Evolutionary conservation across 2,113 vertebrate species (phyloP).

Genomic region (Leptocoma aspasia): DNA sequence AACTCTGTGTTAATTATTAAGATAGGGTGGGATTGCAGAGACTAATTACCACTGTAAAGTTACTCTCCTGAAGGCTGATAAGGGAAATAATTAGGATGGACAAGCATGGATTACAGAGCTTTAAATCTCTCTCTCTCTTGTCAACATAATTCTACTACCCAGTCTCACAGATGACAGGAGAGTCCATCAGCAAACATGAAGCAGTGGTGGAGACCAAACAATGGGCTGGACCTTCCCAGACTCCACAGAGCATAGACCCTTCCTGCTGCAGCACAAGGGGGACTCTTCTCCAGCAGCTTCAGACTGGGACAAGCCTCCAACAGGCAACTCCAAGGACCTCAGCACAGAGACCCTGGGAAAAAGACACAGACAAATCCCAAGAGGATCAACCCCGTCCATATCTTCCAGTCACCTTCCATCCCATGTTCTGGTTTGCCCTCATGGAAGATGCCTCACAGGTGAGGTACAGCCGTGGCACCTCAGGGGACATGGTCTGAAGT

Average conservation of each 20-base stretch:
- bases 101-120: slow-evolving; percentile 59
- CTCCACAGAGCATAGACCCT: neutral
- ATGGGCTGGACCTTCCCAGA: neutral
- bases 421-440: fast-evolving
- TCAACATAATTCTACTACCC: slow-evolving; percentile 57
- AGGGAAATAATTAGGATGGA: slow-evolving; percentile 74
- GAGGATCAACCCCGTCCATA: fast-evolving
- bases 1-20: slow-evolving; percentile 7
- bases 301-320: neutral
- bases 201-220: neutral
- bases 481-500: neutral
- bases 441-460: fast-evolving
- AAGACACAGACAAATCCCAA: neutral
- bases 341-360: neutral
- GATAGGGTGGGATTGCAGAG: slow-evolving; percentile 59
- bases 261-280: neutral
- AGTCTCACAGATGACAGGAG: neutral
- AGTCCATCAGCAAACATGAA: neutral
- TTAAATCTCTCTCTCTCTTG: slow-evolving; percentile 31
- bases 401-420: neutral
- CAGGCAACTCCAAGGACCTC: neutral
- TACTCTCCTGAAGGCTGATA: slow-evolving; percentile 68
- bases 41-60: slow-evolving; percentile 65
- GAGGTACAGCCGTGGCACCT: neutral
- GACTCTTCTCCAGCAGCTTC: neutral